phyloP scores from a whole-genome alignment of 2,113 vertebrate species.

The Bubo bubo region DNA sequence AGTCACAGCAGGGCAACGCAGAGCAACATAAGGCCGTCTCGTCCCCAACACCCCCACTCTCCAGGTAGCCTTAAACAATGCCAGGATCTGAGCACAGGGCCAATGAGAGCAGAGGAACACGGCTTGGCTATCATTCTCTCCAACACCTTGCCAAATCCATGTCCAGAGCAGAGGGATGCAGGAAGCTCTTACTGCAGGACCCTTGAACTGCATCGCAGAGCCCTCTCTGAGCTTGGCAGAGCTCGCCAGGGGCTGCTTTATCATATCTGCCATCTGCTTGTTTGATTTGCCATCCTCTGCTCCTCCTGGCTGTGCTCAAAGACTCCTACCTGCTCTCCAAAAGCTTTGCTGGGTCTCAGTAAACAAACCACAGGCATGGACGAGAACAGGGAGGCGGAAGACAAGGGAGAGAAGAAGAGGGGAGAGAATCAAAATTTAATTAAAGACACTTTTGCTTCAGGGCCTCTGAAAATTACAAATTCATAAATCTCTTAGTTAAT shows the following conservation, averaged over 20 bases:
- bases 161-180: neutral
- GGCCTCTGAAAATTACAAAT: constrained; percentile 57
- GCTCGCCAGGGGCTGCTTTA: neutral
- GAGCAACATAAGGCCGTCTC: neutral
- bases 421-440: constrained; percentile 59
- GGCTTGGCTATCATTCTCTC: neutral
- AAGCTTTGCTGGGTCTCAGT: neutral
- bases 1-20: neutral
- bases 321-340: constrained; percentile 50
- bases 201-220: neutral
- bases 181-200: constrained; percentile 32
- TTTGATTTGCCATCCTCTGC: constrained; percentile 45
- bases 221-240: constrained; percentile 2
- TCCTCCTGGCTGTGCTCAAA: constrained; percentile 15
- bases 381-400: neutral
- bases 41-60: neutral
- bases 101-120: neutral
- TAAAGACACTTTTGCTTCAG: constrained; percentile 56
- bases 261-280: constrained; percentile 33
- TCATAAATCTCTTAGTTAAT: constrained; percentile 63
- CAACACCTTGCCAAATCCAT: neutral
- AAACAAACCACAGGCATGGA: constrained; percentile 53
- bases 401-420: neutral
- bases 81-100: neutral
- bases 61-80: neutral